Evolutionary conservation across 1,140 invertebrate species (phyloP), one percentile per base, ranked within the genome.

Genomic region (Riptortus pedestris): DNA sequence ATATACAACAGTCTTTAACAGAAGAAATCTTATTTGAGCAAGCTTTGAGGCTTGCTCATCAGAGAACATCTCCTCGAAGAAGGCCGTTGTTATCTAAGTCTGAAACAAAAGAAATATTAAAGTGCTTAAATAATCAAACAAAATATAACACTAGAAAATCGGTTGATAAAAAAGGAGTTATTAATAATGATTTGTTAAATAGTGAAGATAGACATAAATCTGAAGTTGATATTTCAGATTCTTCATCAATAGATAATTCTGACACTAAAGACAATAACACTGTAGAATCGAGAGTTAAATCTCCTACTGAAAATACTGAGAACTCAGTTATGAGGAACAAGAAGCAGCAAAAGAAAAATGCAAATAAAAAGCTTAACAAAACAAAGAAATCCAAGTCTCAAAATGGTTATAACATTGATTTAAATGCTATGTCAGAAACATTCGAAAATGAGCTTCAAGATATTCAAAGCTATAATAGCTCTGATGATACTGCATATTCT

Each of bases 1-100:
- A 55, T 55, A 55, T 55, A 24, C 51, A 55, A 55, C 51, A 55
- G 14, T 55, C 51, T 26, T 26, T 55, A 26, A 55, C 51, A 24
- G 51, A 55, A 55, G 51, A 55, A 26, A 55, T 55, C 14, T 55
- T 55, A 12, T 24, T 55, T 22, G 51, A 55, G 22, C 51, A 55
- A 27, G 51, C 51, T 55, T 26, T 55, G 4, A 22, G 51, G 51
- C 14, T 55, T 20, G 51, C 51, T 4, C 51, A 55, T 26, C 51
- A 55, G 12, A 26, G 51, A 26, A 55, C 51, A 55, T 55, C 51
- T 55, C 51, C 51, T 55, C 20, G 51, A 38, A 38, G 31, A 38
- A 38, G 14, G 31, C 31, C 31, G 31, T 38, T 38, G 31, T 38
- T 38, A 38, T 7, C 31, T 7, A 38, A 5, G 5, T 38, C 31